Base-by-base conservation (phyloP, 37 sponge, comb jelly and placozoan species). In the Axinella damicornis region DNA sequence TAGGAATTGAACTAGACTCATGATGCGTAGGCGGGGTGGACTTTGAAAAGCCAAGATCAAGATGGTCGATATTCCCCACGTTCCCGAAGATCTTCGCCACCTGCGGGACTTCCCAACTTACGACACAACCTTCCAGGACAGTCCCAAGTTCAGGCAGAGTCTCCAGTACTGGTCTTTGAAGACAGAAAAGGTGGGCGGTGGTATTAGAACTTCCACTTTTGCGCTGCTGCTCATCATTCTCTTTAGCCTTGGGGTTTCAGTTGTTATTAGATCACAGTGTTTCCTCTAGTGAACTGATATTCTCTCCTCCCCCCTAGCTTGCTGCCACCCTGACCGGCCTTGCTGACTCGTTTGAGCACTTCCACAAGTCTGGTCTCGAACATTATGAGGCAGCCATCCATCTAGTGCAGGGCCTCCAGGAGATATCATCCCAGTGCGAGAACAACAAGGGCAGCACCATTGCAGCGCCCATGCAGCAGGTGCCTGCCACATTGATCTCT, bases 101-200 rank as follows among this genome's bases (percentile, higher is more conserved):
- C 66, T 93, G 35, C 59, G 79, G 22, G 86, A 89, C 58, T 93
- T 93, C 40, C 94, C 94, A 27, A 62, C 53, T 17, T 89, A 74
- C 61, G 87, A 93, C 40, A 65, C 79, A 5, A 77, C 79, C 15
- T 70, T 93, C 16, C 88, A 89, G 57, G 94, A 93, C 57, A 65
- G 77, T 16, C 94, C 94, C 5, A 82, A 73, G 25, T 89, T 93
- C 57, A 86, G 94, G 57, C 78, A 77, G 33, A 83, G 82, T 22
- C 87, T 93, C 17, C 30, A 75, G 9, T 55, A 76, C 16, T 93
- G 94, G 94, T 77, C 83, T 0, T 53, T 69, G 18, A 89, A 77
- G 22, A 89, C 94, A 20, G 80, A 86, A 39, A 93, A 93, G 83
- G 94, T 93, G 34, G 19, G 83, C 57, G 28, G 32, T 57, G 35